Conservation (phyloP, 2,888 invertebrate species). For the Odontocolon sp. region DNA sequence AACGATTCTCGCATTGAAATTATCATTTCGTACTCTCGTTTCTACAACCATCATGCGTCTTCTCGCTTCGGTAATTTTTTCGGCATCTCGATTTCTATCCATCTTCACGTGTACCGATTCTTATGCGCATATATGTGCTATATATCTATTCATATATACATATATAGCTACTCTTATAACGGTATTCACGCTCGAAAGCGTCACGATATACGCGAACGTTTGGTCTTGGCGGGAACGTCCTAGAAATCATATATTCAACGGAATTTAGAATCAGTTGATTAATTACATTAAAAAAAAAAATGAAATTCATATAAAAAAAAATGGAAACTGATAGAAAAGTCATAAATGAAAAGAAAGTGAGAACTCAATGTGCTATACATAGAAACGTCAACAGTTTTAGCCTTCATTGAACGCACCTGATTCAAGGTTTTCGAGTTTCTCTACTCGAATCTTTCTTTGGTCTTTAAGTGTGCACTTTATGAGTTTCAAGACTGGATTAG, state of each 20-base stretch:
- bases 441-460: neutral
- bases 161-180: conserved; percentile 25
- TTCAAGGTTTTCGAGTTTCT: conserved; percentile 29
- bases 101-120: neutral
- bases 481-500: conserved; percentile 1
- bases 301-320: neutral
- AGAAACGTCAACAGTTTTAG: conserved; percentile 18
- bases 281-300: conserved; percentile 7
- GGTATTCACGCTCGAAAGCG: conserved; percentile 54
- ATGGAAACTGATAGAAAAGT: neutral
- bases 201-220: conserved; percentile 23
- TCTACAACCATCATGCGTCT: conserved; percentile 11
- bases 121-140: neutral
- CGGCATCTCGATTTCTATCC: neutral
- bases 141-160: neutral
- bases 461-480: neutral
- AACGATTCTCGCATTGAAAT: neutral
- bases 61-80: conserved; percentile 30
- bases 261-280: conserved; percentile 9
- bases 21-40: neutral
- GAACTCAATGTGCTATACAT: neutral
- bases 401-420: conserved; percentile 4
- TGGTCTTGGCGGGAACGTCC: conserved; percentile 7
- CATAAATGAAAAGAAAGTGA: neutral
- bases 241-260: conserved; percentile 1